Evolutionary conservation across 1,140 invertebrate species (phyloP).

Genomic region (Wiebesia pumilae): DNA sequence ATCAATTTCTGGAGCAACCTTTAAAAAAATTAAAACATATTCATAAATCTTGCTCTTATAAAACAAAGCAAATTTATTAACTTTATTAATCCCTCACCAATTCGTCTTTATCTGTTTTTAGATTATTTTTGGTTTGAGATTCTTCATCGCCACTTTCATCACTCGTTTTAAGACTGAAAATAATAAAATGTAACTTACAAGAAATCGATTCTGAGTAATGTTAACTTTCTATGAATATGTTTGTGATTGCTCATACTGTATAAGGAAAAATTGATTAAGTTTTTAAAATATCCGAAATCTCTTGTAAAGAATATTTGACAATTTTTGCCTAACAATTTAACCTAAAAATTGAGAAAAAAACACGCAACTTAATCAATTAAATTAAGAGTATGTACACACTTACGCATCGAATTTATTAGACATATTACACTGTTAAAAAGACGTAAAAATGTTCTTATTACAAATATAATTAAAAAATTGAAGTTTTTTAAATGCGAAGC

Average conservation of each 20-base stretch:
- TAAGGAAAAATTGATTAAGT: background rate
- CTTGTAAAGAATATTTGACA: background rate
- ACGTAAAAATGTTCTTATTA: slow-evolving; percentile 1
- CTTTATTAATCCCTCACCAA: slow-evolving; percentile 65
- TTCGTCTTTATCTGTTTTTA: slow-evolving; percentile 69
- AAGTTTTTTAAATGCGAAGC: slow-evolving; percentile 19
- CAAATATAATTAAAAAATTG: slow-evolving; percentile 21
- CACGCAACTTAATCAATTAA: background rate
- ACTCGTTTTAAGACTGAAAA: slow-evolving; percentile 76
- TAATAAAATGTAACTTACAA: background rate
- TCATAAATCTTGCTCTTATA: slow-evolving; percentile 3
- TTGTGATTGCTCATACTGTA: background rate
- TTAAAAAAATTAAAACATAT: slow-evolving; percentile 28
- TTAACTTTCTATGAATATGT: background rate
- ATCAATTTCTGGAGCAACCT: slow-evolving; percentile 80
- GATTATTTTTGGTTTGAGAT: slow-evolving; percentile 68
- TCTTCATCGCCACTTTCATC: slow-evolving; percentile 79
- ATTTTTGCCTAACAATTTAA: slow-evolving; percentile 48
- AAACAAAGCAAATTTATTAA: background rate
- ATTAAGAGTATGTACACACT: slow-evolving; percentile 63
- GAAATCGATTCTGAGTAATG: background rate
- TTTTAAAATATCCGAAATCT: background rate
- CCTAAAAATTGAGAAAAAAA: slow-evolving; percentile 51
- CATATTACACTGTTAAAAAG: slow-evolving; percentile 66
- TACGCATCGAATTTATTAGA: slow-evolving; percentile 82